Percentiles rank a stretch among this genome's conserved stretches.
phyloP scores from a whole-genome alignment of 2,888 invertebrate species.

The Coelinius sp. region DNA sequence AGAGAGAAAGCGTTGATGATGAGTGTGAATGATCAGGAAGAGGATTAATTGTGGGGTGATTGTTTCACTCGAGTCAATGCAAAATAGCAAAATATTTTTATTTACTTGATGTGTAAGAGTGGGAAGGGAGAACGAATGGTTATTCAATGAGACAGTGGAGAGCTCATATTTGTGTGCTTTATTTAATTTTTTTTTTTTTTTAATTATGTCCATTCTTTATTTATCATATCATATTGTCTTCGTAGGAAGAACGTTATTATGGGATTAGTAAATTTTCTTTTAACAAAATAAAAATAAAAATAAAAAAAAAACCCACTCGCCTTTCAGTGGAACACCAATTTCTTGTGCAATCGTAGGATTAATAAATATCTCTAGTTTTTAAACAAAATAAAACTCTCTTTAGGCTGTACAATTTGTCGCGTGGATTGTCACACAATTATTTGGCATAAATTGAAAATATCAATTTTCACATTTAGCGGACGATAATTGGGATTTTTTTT shows the following conservation, averaged over 20 bases:
- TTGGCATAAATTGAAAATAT: neutral
- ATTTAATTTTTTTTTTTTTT: neutral
- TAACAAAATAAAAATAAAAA: neutral
- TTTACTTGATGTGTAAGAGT: constrained; percentile 44
- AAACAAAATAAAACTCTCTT: constrained; percentile 37
- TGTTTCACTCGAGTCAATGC: constrained; percentile 46
- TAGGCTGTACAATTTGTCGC: constrained; percentile 46
- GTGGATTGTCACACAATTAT: constrained; percentile 33
- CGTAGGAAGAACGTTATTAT: neutral
- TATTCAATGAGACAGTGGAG: constrained; percentile 12
- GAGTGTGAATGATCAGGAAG: constrained; percentile 29
- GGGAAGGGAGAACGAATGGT: constrained; percentile 11
- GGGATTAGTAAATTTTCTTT: neutral
- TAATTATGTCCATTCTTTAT: neutral
- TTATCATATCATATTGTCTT: constrained; percentile 2
- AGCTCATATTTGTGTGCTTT: constrained; percentile 2
- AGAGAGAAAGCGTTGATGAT: constrained; percentile 22
- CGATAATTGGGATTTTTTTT: constrained; percentile 6
- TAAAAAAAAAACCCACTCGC: constrained; percentile 35
- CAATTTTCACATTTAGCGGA: neutral
- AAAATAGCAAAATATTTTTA: constrained; percentile 44
- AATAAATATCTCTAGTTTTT: constrained; percentile 48
- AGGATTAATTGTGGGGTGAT: constrained; percentile 33
- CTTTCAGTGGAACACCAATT: constrained; percentile 51
- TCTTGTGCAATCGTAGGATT: constrained; percentile 63